These are phyloP conservation scores for Indicator indicator DNA, from an alignment of 2,113 vertebrate genomes.

Conservation along the genomic window DNA sequence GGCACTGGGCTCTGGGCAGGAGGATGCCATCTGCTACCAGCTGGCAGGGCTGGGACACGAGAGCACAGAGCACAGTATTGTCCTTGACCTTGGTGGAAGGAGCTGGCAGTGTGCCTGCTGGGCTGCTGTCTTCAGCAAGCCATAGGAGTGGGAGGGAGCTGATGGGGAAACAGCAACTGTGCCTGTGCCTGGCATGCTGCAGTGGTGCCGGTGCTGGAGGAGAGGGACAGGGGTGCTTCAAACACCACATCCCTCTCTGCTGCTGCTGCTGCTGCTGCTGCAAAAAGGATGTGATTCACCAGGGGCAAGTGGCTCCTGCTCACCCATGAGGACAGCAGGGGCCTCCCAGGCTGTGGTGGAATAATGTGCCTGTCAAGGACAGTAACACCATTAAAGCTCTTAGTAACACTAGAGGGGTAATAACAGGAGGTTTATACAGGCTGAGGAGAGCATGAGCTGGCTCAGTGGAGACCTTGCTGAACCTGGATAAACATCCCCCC, in stretches of 20 bases:
- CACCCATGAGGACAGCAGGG: accelerated
- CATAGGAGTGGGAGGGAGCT: not conserved
- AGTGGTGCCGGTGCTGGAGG: not conserved
- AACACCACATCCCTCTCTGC: accelerated
- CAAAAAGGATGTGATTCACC: accelerated
- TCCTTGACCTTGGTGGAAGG: constrained; percentile 43
- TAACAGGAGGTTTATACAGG: not conserved
- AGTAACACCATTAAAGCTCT: not conserved
- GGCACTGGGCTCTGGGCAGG: not conserved
- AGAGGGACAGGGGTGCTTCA: accelerated
- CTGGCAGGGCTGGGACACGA: constrained; percentile 15
- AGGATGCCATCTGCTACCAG: constrained; percentile 67
- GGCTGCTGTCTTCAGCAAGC: constrained; percentile 22
- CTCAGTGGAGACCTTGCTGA: not conserved
- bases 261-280: accelerated
- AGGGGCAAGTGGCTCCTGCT: not conserved
- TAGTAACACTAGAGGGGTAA: not conserved
- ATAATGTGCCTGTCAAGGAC: not conserved
- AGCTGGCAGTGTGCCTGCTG: constrained; percentile 32
- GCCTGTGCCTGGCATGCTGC: not conserved
- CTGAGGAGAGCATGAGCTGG: not conserved
- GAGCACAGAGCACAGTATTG: constrained; percentile 76
- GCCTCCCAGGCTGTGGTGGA: not conserved
- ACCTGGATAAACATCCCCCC: not conserved
- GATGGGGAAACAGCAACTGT: not conserved